Evolutionary conservation across 23 tunicate species (phyloP).

Genomic region (Corella eumyota): DNA sequence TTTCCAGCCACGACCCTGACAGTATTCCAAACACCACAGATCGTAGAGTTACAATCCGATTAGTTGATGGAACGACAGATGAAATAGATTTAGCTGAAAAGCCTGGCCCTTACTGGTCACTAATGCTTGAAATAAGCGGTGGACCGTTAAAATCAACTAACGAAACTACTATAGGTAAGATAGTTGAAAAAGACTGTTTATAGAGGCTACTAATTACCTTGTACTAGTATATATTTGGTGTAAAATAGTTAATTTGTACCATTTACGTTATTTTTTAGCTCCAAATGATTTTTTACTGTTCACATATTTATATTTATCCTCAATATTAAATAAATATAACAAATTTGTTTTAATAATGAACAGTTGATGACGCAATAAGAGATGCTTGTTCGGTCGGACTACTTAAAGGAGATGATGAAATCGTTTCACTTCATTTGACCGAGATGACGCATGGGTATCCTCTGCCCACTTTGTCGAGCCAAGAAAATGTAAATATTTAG

Average conservation of each 20-base stretch:
- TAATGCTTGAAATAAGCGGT: constrained; percentile 78
- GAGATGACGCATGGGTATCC: constrained; percentile 94
- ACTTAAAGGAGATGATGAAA: constrained; percentile 63
- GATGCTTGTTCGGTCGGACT: constrained; percentile 82
- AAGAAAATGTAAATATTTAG: constrained; percentile 48
- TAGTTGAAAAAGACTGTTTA: background rate
- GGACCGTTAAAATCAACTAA: constrained; percentile 71
- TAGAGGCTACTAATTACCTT: too few relatives aligned
- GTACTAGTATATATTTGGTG: too few relatives aligned
- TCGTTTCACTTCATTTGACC: constrained; percentile 90
- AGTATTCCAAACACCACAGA: constrained; percentile 45
- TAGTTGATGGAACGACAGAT: constrained; percentile 19
- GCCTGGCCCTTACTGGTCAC: constrained; percentile 95
- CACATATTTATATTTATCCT: background rate
- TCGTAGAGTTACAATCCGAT: constrained; percentile 36
- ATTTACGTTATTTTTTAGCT: background rate
- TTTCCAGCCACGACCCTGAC: constrained; percentile 75
- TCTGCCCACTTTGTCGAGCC: constrained; percentile 59
- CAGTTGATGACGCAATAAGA: constrained; percentile 70
- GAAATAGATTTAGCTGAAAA: constrained; percentile 2
- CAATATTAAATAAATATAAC: background rate
- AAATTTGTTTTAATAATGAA: background rate
- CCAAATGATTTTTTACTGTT: background rate
- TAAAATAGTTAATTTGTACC: too few relatives aligned
- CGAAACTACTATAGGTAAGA: constrained; percentile 65